phyloP scores from a whole-genome alignment of 2,888 invertebrate species.

The Acronicta aceris region DNA sequence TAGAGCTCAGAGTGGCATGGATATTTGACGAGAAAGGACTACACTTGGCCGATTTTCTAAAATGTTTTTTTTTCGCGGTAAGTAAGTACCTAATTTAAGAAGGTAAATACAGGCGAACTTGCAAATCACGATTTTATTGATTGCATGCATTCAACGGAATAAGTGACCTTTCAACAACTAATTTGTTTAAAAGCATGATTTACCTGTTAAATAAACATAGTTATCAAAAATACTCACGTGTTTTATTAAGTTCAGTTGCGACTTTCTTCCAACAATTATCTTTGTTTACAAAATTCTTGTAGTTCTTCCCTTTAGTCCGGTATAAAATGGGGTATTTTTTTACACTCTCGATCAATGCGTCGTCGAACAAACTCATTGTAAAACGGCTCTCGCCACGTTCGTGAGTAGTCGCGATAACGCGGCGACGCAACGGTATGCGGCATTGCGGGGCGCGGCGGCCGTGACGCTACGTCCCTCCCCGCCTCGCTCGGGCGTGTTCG shows the following conservation, averaged over 20 bases:
- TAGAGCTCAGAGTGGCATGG: neutral
- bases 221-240: constrained; percentile 30
- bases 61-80: neutral
- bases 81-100: too few relatives aligned
- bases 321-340: constrained; percentile 42
- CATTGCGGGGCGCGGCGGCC: constrained; percentile 23
- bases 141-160: too few relatives aligned
- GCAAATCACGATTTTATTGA: too few relatives aligned
- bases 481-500: neutral
- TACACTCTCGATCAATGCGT: constrained; percentile 36
- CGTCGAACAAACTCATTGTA: constrained; percentile 36
- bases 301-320: constrained; percentile 28
- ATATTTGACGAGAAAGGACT: neutral
- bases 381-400: constrained; percentile 24
- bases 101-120: too few relatives aligned
- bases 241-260: constrained; percentile 18
- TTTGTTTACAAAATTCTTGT: constrained; percentile 26
- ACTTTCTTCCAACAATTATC: constrained; percentile 41
- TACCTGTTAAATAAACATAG: too few relatives aligned
- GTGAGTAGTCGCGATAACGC: constrained; percentile 21
- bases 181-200: too few relatives aligned
- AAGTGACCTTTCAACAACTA: too few relatives aligned
- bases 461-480: constrained; percentile 4
- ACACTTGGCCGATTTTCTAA: neutral
- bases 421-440: constrained; percentile 45